Conservation (phyloP, 2,113 vertebrate species). For the Mormyrus lacerda region DNA sequence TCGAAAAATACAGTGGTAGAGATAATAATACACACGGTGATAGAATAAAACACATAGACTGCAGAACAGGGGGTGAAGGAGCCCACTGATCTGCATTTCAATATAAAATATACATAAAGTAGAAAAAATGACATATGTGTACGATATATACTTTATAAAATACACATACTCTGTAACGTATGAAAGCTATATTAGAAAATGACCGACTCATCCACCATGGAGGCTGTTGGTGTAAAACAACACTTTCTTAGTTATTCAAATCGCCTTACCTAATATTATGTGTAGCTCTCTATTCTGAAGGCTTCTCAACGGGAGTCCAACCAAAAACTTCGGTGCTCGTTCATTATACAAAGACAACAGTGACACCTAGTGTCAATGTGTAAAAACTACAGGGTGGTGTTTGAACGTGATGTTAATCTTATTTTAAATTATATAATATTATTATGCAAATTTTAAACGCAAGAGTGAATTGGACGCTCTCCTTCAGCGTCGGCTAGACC, state of each 20-base stretch:
- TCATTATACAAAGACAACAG: neutral
- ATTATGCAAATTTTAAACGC: neutral
- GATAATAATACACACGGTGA: too few relatives aligned
- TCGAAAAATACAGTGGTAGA: too few relatives aligned
- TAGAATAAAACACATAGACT: too few relatives aligned
- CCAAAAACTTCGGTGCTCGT: neutral
- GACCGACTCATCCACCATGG: neutral
- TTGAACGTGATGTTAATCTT: neutral
- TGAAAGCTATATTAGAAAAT: neutral
- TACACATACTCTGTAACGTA: too few relatives aligned
- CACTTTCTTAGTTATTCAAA: neutral
- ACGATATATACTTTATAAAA: too few relatives aligned
- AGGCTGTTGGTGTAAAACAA: neutral
- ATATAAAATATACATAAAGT: too few relatives aligned
- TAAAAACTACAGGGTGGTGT: neutral
- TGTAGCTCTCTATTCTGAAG: neutral
- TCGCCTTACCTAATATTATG: neutral
- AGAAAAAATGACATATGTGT: too few relatives aligned
- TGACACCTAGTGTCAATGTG: neutral
- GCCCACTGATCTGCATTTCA: too few relatives aligned
- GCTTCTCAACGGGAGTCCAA: neutral
- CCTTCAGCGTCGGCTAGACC: neutral
- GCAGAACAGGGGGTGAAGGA: too few relatives aligned
- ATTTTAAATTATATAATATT: neutral
- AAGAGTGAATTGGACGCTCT: neutral